phyloP scores from a whole-genome alignment of 1,140 invertebrate species.

The Nephila pilipes region DNA sequence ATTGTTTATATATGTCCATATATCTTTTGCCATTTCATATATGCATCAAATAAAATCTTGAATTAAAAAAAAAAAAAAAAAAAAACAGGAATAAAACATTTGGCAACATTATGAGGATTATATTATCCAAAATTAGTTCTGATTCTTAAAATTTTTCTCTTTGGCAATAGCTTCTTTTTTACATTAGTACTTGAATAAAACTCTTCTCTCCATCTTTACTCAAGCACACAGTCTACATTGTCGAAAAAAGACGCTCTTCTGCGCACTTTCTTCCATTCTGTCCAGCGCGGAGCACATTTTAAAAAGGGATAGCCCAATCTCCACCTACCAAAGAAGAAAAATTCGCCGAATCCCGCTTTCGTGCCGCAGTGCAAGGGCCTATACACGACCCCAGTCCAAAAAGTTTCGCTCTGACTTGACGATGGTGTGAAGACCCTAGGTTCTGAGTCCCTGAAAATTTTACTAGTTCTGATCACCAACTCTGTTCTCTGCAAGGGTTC shows the following conservation, averaged over 20 bases:
- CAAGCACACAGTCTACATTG: constrained; percentile 87
- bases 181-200: no score
- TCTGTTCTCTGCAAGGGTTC: constrained; percentile 86
- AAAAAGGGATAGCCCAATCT: constrained; percentile 87
- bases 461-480: constrained; percentile 83
- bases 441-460: constrained; percentile 27
- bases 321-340: constrained; percentile 89
- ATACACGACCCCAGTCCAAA: constrained; percentile 79
- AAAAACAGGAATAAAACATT: no score
- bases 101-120: no score
- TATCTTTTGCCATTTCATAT: no score
- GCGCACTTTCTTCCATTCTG: constrained; percentile 86
- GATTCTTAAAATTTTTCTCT: no score
- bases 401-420: neutral
- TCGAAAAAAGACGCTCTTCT: constrained; percentile 84
- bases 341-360: constrained; percentile 87
- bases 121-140: no score
- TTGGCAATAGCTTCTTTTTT: no score
- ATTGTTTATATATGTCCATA: no score
- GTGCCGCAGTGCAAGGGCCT: constrained; percentile 87
- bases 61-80: no score
- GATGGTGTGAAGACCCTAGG: neutral
- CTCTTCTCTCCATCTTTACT: constrained; percentile 76
- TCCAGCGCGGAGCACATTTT: constrained; percentile 87
- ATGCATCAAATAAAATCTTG: no score